Evolutionary conservation across 2,797 vertebrate species (phyloP).

Genomic region (Chromis chromis): DNA sequence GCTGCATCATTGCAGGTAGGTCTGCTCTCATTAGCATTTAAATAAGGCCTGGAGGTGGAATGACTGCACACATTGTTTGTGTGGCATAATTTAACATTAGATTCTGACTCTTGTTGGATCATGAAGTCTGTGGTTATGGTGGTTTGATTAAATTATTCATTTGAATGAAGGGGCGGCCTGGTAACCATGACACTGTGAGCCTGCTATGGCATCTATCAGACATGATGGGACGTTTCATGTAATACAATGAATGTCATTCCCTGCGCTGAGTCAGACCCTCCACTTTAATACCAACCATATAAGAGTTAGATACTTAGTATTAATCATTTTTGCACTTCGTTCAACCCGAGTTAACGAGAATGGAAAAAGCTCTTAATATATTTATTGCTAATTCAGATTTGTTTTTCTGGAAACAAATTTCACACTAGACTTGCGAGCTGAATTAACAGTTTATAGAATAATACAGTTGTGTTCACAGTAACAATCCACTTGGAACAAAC

Average conservation of each 20-base stretch:
- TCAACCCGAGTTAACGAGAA: not conserved
- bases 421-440: slow-evolving; percentile 12
- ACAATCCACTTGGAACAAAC: slow-evolving; percentile 61
- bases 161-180: slow-evolving; percentile 17
- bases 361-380: not conserved
- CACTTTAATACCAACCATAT: slow-evolving; percentile 15
- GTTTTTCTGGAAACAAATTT: slow-evolving; percentile 19
- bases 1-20: slow-evolving; percentile 61
- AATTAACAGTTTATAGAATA: slow-evolving; percentile 62
- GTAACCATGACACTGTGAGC: slow-evolving; percentile 34
- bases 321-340: slow-evolving; percentile 11
- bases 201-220: slow-evolving; percentile 32
- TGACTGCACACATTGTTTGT: slow-evolving; percentile 30
- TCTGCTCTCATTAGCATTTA: slow-evolving; percentile 74
- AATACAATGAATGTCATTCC: slow-evolving; percentile 14
- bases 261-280: slow-evolving; percentile 22
- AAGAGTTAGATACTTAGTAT: slow-evolving; percentile 2
- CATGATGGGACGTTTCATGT: slow-evolving; percentile 30
- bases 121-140: slow-evolving; percentile 22
- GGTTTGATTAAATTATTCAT: slow-evolving; percentile 53
- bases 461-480: slow-evolving; percentile 62
- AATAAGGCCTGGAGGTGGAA: slow-evolving; percentile 51
- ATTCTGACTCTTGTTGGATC: slow-evolving; percentile 39
- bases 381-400: not conserved
- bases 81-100: slow-evolving; percentile 44